Base-by-base conservation (phyloP, 2,888 invertebrate genomes). In the Epinotia nisella region DNA sequence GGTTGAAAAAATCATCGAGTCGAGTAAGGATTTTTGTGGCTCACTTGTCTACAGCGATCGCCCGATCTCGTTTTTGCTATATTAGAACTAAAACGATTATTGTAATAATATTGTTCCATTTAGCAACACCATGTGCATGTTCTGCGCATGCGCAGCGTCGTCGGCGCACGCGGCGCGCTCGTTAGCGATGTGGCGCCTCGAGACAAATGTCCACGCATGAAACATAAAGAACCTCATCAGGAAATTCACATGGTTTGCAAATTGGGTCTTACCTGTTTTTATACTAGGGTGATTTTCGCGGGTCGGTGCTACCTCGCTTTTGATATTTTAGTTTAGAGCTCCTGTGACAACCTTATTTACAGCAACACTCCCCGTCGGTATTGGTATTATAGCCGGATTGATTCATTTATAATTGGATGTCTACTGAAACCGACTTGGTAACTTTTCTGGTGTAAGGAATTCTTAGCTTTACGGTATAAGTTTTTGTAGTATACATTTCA, bases 161-260 rank as follows among this genome's bases (percentile, higher is more conserved):
- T 15, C 56, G 61, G 67, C 71, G 65, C 66, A 56, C 55, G 66
- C 64, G 66, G 60, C n/a, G 75, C 76, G 79, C 83, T 85, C 80
- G 84, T 84, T 84, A 85, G 80, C 79, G 80, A 75, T 80, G 80
- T 75, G 82, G 82, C 85, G 85, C 84, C 82, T 77, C 80, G 80
- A 83, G 86, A 86, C 86, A 85, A 85, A 87, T 87, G 65, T 55
- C 55, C 65, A n/a, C 55, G 19, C 17, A 39, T 10, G 39, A 55
- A 55, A 41, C n/a, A 24, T 41, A 66, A 66, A 66, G 9, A 55
- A n/a, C 4, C 24, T 10, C 56, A 66, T 41, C 10, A 19, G 55
- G n/a, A 55, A n/a, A n/a, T 56, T n/a, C 1, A n/a, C 56, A 5
- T 1, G 9, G 15, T 24, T 5, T 9, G 55, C 41, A 24, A 41